Conservation (phyloP, 1,140 invertebrate species). For the Zaprionus ornatus region DNA sequence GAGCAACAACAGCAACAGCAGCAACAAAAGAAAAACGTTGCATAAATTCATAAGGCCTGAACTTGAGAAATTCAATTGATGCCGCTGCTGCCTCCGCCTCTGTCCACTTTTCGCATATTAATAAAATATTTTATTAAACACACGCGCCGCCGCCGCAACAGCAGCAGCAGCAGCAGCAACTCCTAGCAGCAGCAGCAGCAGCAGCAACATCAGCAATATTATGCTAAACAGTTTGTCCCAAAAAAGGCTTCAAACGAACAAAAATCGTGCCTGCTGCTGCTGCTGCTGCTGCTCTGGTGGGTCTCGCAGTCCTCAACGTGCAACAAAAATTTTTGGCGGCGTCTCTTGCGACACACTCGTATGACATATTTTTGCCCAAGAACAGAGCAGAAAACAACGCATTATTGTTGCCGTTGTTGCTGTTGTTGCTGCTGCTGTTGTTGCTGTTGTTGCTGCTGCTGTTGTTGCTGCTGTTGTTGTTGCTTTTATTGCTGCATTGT, state of each 20-base stretch:
- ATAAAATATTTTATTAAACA: conserved; percentile 84
- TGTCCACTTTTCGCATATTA: conserved; percentile 76
- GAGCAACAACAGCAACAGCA: conserved; percentile 17
- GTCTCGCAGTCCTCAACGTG: conserved; percentile 32
- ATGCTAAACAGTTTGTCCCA: conserved; percentile 78
- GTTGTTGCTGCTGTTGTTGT: conserved; percentile 54
- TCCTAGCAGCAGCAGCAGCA: conserved; percentile 8
- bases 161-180: conserved; percentile 5
- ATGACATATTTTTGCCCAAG: conserved; percentile 69
- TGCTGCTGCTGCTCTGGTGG: neutral
- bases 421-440: conserved; percentile 1
- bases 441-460: conserved; percentile 23
- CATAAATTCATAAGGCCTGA: conserved; percentile 79
- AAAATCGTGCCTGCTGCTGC: conserved; percentile 68
- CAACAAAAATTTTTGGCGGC: conserved; percentile 83
- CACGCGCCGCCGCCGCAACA: conserved; percentile 66
- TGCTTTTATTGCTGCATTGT: conserved; percentile 60
- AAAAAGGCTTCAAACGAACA: conserved; percentile 79
- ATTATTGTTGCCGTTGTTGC: conserved; percentile 31
- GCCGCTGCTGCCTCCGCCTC: conserved; percentile 31
- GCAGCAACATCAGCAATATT: conserved; percentile 56
- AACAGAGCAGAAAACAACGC: conserved; percentile 38
- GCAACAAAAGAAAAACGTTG: conserved; percentile 61
- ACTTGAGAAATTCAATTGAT: conserved; percentile 82
- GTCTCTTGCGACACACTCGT: conserved; percentile 81